These are phyloP conservation scores for Terebella lapidaria DNA, from an alignment of 2,888 invertebrate genomes.

Conservation along the genomic window DNA sequence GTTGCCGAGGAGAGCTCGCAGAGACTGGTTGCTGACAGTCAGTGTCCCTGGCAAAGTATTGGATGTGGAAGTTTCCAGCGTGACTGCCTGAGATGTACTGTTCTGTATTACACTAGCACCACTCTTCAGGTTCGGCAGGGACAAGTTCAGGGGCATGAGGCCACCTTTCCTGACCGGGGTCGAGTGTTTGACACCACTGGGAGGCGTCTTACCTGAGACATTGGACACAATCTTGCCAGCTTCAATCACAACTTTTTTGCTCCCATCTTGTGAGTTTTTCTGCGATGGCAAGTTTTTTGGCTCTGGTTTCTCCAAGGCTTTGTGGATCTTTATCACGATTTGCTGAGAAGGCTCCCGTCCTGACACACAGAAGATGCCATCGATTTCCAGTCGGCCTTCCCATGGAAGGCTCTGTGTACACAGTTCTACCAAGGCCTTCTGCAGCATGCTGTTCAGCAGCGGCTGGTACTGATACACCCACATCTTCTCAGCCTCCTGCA, in stretches of 20 bases:
- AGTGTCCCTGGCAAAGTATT: background rate
- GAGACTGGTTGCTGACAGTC: background rate
- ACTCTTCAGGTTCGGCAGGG: background rate
- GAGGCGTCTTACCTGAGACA: too few relatives aligned
- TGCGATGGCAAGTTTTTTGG: background rate
- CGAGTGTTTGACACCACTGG: background rate
- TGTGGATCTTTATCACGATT: slow-evolving; percentile 24
- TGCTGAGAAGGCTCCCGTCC: slow-evolving; percentile 14
- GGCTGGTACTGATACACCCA: slow-evolving; percentile 21
- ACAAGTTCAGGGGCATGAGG: background rate
- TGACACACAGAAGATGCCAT: slow-evolving; percentile 23
- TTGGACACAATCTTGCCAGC: background rate
- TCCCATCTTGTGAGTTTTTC: background rate
- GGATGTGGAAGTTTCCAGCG: background rate
- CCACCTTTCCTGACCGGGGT: background rate
- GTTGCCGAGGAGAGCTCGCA: background rate
- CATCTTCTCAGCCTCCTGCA: slow-evolving; percentile 13
- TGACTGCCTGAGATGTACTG: background rate
- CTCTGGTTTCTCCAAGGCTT: slow-evolving; percentile 4
- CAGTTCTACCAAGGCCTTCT: slow-evolving; percentile 16
- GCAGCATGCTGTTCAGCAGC: slow-evolving; percentile 15
- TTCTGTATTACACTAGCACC: background rate
- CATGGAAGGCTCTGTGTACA: slow-evolving; percentile 19
- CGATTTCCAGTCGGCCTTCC: slow-evolving; percentile 19
- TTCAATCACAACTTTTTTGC: background rate